Evolutionary conservation across 2,113 vertebrate genomes (phyloP), one percentile per base, ranked within the genome.

Genomic region (Blennius ocellaris): DNA sequence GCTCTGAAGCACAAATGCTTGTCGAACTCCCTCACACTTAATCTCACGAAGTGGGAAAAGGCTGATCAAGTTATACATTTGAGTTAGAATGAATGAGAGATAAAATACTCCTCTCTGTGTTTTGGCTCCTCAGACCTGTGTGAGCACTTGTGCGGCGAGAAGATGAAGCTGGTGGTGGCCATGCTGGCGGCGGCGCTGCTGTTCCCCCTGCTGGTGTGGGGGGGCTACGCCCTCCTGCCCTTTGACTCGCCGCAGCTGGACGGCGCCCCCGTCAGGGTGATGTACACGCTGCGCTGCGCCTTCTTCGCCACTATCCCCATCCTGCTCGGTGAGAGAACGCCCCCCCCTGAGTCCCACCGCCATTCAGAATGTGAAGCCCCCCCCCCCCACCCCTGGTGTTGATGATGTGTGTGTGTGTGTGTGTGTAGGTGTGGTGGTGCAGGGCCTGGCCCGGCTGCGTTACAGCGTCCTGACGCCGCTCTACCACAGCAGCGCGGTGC

Each of bases 121-220:
- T 43, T 21, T 16, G 57, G 14, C 17, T 45, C 17, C 38, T 62
- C 70, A 92, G 90, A 85, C 36, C 2, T 76, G 49, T 85, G 84
- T 15, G 86, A 82, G 6, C 3, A 17, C 1, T 5, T 64, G 11
- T 90, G 87, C 72, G 11, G 69, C 8, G 79, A 83, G 21, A 90
- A 70, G 11, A 11, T 91, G 43, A 66, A 39, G 67, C 17, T 77
- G 48, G 17, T 3, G 17, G 56, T 89, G 55, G 57, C 79, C 2
- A 74, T 14, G 3, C 36, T 52, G 2, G 80, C 89, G 0, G 94
- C 94, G 0, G 89, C 91, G 3, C 0, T 98, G 0, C 50, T 98
- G 40, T 97, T 96, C 87, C 97, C 97, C 7, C 93, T 96, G 72
- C 87, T 99, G 51, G 21, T 99, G 17, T 99, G 96, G 1, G 95